Evolutionary conservation across 2,797 vertebrate genomes (phyloP), one percentile per base, ranked within the genome.

Genomic region (Parotocinclus haroldoi): DNA sequence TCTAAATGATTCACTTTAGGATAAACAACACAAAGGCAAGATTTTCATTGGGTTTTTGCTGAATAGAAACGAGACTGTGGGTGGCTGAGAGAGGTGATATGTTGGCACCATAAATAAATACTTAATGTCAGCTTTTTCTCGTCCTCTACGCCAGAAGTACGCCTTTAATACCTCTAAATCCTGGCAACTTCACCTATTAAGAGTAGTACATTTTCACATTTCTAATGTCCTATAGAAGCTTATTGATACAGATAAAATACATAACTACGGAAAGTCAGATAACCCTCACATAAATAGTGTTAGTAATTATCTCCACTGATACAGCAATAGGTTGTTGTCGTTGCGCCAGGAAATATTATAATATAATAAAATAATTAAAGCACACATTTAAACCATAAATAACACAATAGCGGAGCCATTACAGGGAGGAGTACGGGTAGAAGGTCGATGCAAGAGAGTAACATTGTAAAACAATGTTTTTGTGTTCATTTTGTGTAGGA

Each of bases 331-430:
- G 5, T 27, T 27, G 27, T 5, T 27, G 27, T 27, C 5, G 27
- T 5, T 27, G 27, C 5, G 27, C 27, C 27, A 27, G 27, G 27
- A 27, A 27, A 27, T 27, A 27, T 36, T 18, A 4, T n/a, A n/a
- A n/a, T n/a, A 63, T 16, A 40, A 50, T 53, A 39, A 53, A 63
- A 63, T 63, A 39, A 12, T 17, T 44, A 44, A 52, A 63, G 50
- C 61, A 63, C n/a, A 49, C 16, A 27, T 27, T 52, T 53, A 42
- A 63, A 63, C 49, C 50, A 53, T 44, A 63, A 63, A 37, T 42
- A 42, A 63, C 53, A 44, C 49, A 27, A 52, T 53, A 27, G 27
- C 5, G 27, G 27, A 5, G 27, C 27, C 27, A 27, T 27, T 27
- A 27, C 27, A 27, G 27, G 27, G 27, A 27, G 27, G 27, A 27